Evolutionary conservation across 2,113 vertebrate species (phyloP), one percentile per base, ranked within the genome.

Genomic region (Hippocampus abdominalis): DNA sequence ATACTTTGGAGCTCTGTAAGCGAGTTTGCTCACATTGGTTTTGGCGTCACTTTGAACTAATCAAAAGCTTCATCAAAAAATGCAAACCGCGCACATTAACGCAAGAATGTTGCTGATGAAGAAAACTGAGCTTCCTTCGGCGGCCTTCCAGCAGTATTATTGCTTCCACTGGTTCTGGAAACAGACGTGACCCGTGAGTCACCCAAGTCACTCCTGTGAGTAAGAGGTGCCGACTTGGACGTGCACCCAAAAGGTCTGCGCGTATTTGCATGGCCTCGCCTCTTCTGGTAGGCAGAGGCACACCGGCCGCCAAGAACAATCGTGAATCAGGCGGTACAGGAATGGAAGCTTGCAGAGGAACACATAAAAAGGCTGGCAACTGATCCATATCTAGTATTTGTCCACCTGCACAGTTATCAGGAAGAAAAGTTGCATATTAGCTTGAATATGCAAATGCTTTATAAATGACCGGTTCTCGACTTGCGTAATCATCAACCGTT

Each of bases 391-490:
- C 20, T 69, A 75, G 49, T 88, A 79, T 85, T 90, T 83, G 70
- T 78, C 70, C 85, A 87, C 74, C 86, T 87, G 82, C 60, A 0
- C 11, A 56, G 44, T 79, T 90, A 90, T 89, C 90, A 86, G 84
- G 4, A 39, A 69, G 25, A 23, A 53, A 76, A 77, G 90, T 92
- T 90, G 87, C 89, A 82, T 69, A 91, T 93, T 92, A 89, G 79
- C 87, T 63, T 57, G 11, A 63, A 82, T 81, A 93, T 93, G 92
- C 91, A 93, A 93, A 93, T 92, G 4, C 42, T 79, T 75, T 76
- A 80, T 65, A 20, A 74, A 40, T 8, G 36, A 49, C 13, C 49
- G 51, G n/a, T 64, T 15, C 40, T 60, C 4, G 36, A 65, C 54
- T 69, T 51, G 0, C 18, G 0, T 68, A 66, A 76, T 61, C 23